Base-by-base conservation (phyloP, 2,113 vertebrate genomes). In the Rhipidura dahli region DNA sequence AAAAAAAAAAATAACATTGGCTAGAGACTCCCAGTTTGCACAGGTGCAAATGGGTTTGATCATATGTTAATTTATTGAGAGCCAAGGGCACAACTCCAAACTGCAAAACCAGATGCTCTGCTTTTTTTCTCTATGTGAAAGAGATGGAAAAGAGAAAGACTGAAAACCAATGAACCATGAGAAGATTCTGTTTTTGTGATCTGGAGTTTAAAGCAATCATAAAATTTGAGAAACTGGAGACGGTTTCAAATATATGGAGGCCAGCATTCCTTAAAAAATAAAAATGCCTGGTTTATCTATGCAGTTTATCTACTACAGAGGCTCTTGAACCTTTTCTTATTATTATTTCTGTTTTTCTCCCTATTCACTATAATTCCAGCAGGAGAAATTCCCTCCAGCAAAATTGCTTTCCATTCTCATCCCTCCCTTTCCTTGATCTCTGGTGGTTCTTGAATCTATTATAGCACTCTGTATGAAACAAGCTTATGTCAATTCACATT, bases 31-130 rank as follows among this genome's bases (percentile, higher is more conserved):
- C 64, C 61, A 77, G 70, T 78, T 88, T 96, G 61, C 65, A 91
- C 94, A 98, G 96, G 96, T 97, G 95, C 76, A 94, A 86, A 84
- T 76, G 27, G 28, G 9, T 94, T 97, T 94, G 64, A 96, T 96
- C 88, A 83, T 89, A 94, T 86, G 95, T 79, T 90, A 95, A 83
- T 91, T 96, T 94, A 91, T 81, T 78, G 40, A 96, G 53, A 96
- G 93, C 94, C 60, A 96, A 95, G 72, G 96, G 91, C 93, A 93
- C 47, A 87, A 87, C 47, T 97, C 96, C 93, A 96, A 95, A 96
- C 84, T 94, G 51, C 78, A 93, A 94, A 95, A 96, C 60, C 94
- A 97, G 93, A 95, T 97, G 96, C 78, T 96, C 44, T 2, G n/a
- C 17, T 96, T 35, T 83, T 65, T 65, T 84, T 75, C 64, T 87